Evolutionary conservation across 2,113 vertebrate genomes (phyloP), one percentile per base, ranked within the genome.

Genomic region (Eulacestoma nigropectus): DNA sequence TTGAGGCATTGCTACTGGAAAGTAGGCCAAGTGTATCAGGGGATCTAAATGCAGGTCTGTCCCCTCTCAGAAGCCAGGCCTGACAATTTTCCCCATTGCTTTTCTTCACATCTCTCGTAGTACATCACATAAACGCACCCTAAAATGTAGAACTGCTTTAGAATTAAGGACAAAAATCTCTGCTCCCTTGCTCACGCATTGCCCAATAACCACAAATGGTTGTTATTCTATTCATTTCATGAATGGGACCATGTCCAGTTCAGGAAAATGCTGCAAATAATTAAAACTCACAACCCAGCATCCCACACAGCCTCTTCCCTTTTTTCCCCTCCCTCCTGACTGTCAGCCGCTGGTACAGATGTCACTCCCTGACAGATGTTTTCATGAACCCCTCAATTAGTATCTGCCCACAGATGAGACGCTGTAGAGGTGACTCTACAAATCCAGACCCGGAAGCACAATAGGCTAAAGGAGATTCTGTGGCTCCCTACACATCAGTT

Each of bases 321-420:
- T 35, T 42, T 47, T 15, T 17, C 22, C 33, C 17, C 11, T 30
- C 14, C 16, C 52, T 87, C n/a, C 21, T 29, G 21, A 18, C 56
- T 84, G 75, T 60, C 93, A 95, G 91, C 70, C 97, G 91, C 83
- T 95, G 63, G 35, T 75, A 49, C 87, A 97, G 86, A 90, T 80
- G 69, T 70, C 89, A 89, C 59, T 93, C 95, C 82, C 91, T 95
- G 78, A n/a, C 89, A 96, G 91, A 84, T 92, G 78, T 78, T 84
- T 87, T 62, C 73, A 70, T 72, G 86, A 90, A 83, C 44, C 22
- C 42, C 63, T 83, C 84, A 23, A 14, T 90, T 49, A 89, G 37
- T 53, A 19, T 39, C 86, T 88, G 76, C 49, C 46, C 64, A 52
- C 55, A 74, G 82, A 57, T 27, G 30, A 81, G 78, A 29, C 37